Evolutionary conservation across 2,888 invertebrate genomes (phyloP), one percentile per base, ranked within the genome.

Genomic region (Coleophora flavipennella): DNA sequence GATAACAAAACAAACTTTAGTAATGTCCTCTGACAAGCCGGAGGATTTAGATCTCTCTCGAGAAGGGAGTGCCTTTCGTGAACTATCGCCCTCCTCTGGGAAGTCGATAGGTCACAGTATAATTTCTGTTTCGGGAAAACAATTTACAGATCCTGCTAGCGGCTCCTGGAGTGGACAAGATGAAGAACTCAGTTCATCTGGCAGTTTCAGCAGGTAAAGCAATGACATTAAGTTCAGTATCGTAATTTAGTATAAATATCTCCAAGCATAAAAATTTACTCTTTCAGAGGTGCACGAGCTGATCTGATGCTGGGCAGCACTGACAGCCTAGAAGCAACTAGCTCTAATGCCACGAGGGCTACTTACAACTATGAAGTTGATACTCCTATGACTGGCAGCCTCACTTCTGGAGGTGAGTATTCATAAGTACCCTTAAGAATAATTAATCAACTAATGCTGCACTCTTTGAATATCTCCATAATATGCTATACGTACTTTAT

Each of bases 301-400:
- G 87, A 89, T 46, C 56, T 86, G 33, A 88, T 90, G 57, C 58
- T 80, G 7, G 90, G 90, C 34, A 91, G 91, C 56, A 90, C 90
- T 0, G 91, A 91, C 49, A 92, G 91, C 49, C 64, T 92, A 38
- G 93, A 93, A 57, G 91, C 90, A 2, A 91, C 92, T 8, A 93
- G 92, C 51, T 92, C 93, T 0, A 90, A 91, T 34, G 93, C 92
- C 0, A 94, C 94, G 1, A 89, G 93, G 53, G 94, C 93, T 9
- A 93, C 93, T 1, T 93, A 92, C 61, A 93, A 93, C 62, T 92
- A 91, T 50, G 93, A 94, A 68, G 91, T 91, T 0, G 93, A 94
- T 59, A 94, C 94, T 0, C 89, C 93, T 31, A 93, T 93, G 91
- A 93, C 94, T 1, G 93, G 93, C 39, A 94, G 94, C 67, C 89